Percentiles rank a stretch among this genome's conserved stretches.
These are phyloP conservation scores for Procavia capensis DNA, from an alignment of 2,113 vertebrate genomes.

Conservation along the genomic window DNA sequence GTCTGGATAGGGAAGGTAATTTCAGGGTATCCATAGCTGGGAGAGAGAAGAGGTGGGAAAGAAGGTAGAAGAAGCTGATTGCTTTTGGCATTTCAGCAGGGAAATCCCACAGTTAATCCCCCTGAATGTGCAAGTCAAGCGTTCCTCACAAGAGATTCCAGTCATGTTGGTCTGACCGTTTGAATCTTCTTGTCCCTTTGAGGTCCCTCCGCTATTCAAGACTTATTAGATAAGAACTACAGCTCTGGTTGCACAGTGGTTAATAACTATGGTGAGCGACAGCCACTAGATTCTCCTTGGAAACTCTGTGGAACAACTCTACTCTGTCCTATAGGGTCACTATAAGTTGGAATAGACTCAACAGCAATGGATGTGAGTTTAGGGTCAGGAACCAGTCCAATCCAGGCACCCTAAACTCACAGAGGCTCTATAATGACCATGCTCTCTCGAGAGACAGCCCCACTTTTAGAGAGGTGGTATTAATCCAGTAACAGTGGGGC, in stretches of 20 bases:
- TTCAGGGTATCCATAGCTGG: not conserved
- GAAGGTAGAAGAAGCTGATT: not conserved
- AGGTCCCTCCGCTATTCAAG: not conserved
- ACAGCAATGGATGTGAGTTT: too few species aligned
- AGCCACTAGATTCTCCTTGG: too few species aligned
- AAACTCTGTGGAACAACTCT: too few species aligned
- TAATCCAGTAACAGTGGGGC: not conserved
- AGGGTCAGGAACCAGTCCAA: not conserved
- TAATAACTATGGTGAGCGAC: too few species aligned
- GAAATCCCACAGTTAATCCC: not conserved
- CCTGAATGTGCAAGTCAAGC: not conserved
- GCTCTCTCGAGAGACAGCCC: not conserved
- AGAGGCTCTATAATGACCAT: not conserved
- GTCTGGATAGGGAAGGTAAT: not conserved
- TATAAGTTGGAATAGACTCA: too few species aligned
- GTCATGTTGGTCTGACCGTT: not conserved
- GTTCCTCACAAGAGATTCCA: not conserved
- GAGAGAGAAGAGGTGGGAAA: not conserved
- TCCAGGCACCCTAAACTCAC: not conserved
- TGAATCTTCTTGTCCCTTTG: not conserved
- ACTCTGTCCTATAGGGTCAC: too few species aligned
- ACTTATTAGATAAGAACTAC: not conserved
- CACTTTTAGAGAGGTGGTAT: not conserved
- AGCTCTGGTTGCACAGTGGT: too few species aligned
- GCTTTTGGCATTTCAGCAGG: not conserved